Percentiles rank a stretch among this genome's conserved stretches.
Conservation (phyloP, 2,113 vertebrate species). For the Pteropus alecto region DNA sequence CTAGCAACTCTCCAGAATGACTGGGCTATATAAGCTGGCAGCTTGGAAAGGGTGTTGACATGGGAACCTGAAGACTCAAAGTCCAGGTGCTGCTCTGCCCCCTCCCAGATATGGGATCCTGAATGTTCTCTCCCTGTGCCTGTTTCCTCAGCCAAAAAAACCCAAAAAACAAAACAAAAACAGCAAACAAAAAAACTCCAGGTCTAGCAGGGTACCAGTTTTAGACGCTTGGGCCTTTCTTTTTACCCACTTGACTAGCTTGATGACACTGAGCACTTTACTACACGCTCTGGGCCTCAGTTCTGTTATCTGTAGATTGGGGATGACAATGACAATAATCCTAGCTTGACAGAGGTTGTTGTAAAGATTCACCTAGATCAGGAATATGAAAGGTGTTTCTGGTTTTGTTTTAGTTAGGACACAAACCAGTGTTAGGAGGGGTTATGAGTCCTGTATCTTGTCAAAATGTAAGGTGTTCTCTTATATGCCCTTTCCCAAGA, state of each 20-base stretch:
- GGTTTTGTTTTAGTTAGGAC: background rate
- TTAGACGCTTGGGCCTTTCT: background rate
- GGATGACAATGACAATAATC: background rate
- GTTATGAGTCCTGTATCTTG: background rate
- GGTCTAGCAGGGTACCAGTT: background rate
- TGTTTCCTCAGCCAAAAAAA: background rate
- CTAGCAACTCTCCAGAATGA: background rate
- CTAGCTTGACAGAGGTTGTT: background rate
- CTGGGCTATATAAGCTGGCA: background rate
- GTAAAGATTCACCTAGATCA: background rate
- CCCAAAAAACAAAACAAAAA: background rate
- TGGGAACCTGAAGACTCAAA: background rate
- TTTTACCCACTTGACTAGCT: background rate
- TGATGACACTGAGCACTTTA: slow-evolving; percentile 24
- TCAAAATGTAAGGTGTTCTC: background rate
- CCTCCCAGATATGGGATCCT: background rate
- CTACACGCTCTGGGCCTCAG: background rate
- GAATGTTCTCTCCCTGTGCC: background rate
- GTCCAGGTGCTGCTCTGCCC: background rate
- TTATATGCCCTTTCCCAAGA: background rate
- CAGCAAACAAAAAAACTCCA: background rate
- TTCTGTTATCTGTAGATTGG: slow-evolving; percentile 47
- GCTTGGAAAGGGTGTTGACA: background rate
- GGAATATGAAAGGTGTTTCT: background rate
- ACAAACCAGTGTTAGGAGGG: background rate